Evolutionary conservation across 2,797 vertebrate species (phyloP).

Genomic region (Acanthurus tractus): DNA sequence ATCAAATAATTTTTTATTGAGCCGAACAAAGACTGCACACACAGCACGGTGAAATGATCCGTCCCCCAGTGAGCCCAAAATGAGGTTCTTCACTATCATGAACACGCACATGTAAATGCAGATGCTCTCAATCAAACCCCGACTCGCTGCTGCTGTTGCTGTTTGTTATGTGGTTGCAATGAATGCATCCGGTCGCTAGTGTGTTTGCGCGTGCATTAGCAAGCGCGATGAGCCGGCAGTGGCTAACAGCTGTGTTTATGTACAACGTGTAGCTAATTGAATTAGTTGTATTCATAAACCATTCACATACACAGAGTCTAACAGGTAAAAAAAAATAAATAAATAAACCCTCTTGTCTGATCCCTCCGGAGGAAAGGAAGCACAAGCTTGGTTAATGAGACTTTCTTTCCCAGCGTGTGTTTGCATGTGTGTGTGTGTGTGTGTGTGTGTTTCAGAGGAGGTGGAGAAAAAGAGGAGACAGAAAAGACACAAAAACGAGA

Average conservation of each 20-base stretch:
- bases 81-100: background rate
- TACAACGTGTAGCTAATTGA: conserved; percentile 51
- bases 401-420: conserved; percentile 32
- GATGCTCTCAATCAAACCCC: too few relatives aligned
- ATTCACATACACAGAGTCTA: conserved; percentile 17
- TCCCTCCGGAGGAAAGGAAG: conserved; percentile 57
- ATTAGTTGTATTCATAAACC: conserved; percentile 35
- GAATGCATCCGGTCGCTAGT: background rate
- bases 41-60: background rate
- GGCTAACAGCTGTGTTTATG: conserved; percentile 41
- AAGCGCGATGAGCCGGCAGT: background rate
- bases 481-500: conserved; percentile 27
- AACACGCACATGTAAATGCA: too few relatives aligned
- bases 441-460: conserved; percentile 6
- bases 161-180: conserved; percentile 2
- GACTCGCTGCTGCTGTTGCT: too few relatives aligned
- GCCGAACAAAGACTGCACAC: too few relatives aligned
- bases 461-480: conserved; percentile 1
- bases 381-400: conserved; percentile 73
- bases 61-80: background rate
- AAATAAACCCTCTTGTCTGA: conserved; percentile 53
- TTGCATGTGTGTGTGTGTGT: conserved; percentile 8
- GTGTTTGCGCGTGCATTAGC: conserved; percentile 20
- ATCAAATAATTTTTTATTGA: too few relatives aligned
- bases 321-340: conserved; percentile 52